A percentile compares a stretch with the other conserved stretches of the same genome.
phyloP scores from a whole-genome alignment of 2,888 invertebrate species.

The Eristalinus aeneus region DNA sequence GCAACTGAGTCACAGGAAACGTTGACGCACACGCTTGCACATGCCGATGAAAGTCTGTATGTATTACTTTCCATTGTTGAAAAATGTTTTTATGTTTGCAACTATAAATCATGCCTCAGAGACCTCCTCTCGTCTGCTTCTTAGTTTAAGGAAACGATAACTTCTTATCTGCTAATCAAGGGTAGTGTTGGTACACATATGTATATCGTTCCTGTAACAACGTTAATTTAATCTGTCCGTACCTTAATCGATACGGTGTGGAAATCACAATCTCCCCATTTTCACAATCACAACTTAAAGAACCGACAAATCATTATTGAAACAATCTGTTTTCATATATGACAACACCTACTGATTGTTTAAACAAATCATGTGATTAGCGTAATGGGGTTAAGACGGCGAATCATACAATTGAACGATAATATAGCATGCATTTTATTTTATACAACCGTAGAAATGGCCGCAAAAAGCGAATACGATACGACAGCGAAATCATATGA shows the following conservation, averaged over 20 bases:
- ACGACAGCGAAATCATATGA: conserved; percentile 9
- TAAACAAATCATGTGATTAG: not conserved
- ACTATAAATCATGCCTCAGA: conserved; percentile 6
- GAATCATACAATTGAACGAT: not conserved
- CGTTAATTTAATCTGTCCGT: not conserved
- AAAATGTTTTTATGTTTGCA: not conserved
- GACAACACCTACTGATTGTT: not conserved
- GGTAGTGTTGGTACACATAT: not conserved
- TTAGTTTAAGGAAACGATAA: not conserved
- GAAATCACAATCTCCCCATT: not conserved
- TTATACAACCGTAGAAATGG: not conserved
- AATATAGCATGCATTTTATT: not conserved
- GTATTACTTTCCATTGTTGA: not conserved
- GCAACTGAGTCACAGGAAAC: conserved; percentile 36
- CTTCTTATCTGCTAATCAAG: conserved; percentile 40
- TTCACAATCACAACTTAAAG: not conserved
- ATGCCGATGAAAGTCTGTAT: not conserved
- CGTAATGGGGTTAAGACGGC: not conserved
- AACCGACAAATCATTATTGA: not conserved
- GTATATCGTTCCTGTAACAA: not conserved
- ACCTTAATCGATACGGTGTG: not conserved
- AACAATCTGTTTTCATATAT: not conserved
- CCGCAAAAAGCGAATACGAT: conserved; percentile 7
- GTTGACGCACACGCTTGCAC: not conserved
- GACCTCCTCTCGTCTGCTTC: not conserved